Evolutionary conservation across 2,113 vertebrate species (phyloP).

Genomic region (Taurulus bubalis): DNA sequence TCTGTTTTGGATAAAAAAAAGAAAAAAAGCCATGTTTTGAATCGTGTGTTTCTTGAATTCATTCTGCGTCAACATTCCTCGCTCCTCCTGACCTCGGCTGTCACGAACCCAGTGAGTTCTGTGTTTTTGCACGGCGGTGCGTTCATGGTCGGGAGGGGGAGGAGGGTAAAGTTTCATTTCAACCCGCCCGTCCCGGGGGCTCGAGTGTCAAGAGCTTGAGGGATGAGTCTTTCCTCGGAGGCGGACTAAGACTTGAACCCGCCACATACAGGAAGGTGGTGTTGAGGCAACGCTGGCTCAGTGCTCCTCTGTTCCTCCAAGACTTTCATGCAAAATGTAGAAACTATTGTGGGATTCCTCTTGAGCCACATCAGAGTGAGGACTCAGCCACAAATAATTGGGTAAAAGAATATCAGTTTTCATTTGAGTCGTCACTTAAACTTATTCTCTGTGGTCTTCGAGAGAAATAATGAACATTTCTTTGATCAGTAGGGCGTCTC

Average conservation of each 20-base stretch:
- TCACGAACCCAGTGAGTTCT: background rate
- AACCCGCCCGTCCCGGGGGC: constrained; percentile 11
- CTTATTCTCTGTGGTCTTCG: too few relatives aligned
- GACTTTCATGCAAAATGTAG: too few relatives aligned
- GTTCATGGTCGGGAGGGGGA: background rate
- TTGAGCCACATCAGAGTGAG: too few relatives aligned
- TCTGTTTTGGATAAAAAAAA: background rate
- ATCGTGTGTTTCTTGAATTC: background rate
- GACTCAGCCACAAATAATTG: too few relatives aligned
- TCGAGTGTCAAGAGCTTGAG: constrained; percentile 8
- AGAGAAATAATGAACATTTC: background rate
- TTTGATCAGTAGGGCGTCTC: background rate
- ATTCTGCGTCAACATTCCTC: background rate
- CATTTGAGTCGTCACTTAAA: background rate
- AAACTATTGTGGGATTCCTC: too few relatives aligned
- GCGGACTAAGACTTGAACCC: constrained; percentile 20
- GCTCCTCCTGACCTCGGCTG: constrained; percentile 8
- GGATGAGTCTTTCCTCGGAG: constrained; percentile 33
- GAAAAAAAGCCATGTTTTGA: background rate
- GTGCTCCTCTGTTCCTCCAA: background rate
- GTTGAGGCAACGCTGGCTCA: background rate
- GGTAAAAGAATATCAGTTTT: background rate
- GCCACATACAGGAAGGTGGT: background rate
- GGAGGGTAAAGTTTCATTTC: constrained; percentile 18
- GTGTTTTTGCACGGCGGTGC: constrained; percentile 9